Evolutionary conservation across 1,140 invertebrate genomes (phyloP).

Genomic region (Ceratina japonica): DNA sequence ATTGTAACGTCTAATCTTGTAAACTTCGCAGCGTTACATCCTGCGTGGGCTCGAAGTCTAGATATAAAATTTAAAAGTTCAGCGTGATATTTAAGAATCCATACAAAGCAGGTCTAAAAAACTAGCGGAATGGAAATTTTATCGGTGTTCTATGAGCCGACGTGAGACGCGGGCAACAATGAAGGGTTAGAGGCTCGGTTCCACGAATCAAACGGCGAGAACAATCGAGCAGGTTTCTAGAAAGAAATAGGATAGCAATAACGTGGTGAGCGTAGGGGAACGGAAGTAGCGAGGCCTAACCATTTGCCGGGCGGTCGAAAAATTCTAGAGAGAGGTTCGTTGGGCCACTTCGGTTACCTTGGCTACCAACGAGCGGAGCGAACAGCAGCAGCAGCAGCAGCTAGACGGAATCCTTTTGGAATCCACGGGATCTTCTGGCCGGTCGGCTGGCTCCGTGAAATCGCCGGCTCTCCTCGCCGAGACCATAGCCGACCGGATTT

Average conservation of each 20-base stretch:
- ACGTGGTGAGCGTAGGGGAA: not conserved
- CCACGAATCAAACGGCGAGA: conserved; percentile 3
- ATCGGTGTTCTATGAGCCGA: too few relatives aligned
- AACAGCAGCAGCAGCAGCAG: not conserved
- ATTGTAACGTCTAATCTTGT: not conserved
- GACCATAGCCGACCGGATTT: conserved; percentile 55
- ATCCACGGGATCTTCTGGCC: conserved; percentile 6
- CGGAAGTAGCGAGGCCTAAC: conserved; percentile 42
- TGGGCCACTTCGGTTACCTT: conserved; percentile 4
- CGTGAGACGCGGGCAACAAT: too few relatives aligned
- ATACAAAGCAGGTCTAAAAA: too few relatives aligned
- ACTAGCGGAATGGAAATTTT: too few relatives aligned
- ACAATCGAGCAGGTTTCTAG: not conserved
- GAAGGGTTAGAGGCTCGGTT: not conserved
- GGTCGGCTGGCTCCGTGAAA: conserved; percentile 15
- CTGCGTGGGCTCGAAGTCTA: too few relatives aligned
- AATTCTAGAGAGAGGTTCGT: conserved; percentile 40
- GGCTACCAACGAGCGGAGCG: conserved; percentile 6
- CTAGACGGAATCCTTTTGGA: conserved; percentile 29
- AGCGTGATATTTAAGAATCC: too few relatives aligned
- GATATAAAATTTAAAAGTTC: too few relatives aligned
- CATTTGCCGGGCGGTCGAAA: conserved; percentile 16
- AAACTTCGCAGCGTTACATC: conserved; percentile 82
- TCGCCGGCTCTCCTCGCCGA: conserved; percentile 25
- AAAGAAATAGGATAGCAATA: not conserved